These are phyloP conservation scores for Portunus trituberculatus DNA, from an alignment of 1,140 invertebrate species.

Conservation along the genomic window DNA sequence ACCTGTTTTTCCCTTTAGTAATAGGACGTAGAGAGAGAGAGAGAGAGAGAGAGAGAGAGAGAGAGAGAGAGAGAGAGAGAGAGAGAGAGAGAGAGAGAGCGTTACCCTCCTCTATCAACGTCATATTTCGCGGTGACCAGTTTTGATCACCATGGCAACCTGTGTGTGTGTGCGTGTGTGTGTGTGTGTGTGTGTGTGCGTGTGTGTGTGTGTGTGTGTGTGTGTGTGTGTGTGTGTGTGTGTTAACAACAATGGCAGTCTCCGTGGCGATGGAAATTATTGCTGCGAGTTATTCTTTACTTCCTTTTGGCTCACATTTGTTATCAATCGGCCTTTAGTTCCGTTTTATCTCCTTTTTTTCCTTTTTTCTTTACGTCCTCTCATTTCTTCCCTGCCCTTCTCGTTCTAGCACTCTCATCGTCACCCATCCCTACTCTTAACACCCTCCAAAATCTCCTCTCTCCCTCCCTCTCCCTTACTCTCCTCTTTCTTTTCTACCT, in stretches of 20 bases:
- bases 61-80: background rate
- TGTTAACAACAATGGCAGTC: no score
- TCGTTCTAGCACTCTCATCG: background rate
- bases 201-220: no score
- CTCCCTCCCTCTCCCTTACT: background rate
- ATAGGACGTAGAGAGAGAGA: background rate
- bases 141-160: background rate
- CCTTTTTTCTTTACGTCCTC: no score
- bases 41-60: background rate
- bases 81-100: background rate
- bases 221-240: no score
- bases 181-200: no score
- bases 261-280: no score
- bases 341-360: no score
- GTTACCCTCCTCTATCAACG: background rate
- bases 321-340: no score
- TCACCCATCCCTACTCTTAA: no score
- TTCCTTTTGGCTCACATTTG: no score
- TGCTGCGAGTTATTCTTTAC: no score
- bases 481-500: background rate
- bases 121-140: background rate
- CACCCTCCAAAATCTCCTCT: background rate
- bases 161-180: background rate
- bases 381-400: no score
- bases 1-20: background rate